phyloP scores from a whole-genome alignment of 2,888 invertebrate species.

The Leptinotarsa juncta region DNA sequence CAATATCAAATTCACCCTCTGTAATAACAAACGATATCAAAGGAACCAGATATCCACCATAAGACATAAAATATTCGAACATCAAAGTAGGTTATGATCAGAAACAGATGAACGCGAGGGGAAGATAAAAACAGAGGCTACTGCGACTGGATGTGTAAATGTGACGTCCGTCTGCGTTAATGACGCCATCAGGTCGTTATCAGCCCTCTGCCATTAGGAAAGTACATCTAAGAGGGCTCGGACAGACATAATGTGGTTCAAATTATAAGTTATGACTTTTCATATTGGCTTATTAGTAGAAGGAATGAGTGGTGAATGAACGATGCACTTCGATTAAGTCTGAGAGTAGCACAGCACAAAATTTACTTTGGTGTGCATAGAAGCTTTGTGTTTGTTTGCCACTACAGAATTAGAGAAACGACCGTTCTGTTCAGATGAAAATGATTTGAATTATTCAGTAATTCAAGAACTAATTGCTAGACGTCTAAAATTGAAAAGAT shows the following conservation, averaged over 20 bases:
- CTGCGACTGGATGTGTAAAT: conserved; percentile 39
- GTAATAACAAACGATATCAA: conserved; percentile 7
- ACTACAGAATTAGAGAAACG: no score
- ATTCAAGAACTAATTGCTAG: no score
- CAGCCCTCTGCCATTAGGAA: conserved; percentile 55
- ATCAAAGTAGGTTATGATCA: conserved; percentile 37
- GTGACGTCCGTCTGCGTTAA: conserved; percentile 46
- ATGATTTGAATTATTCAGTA: no score
- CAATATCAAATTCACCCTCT: conserved; percentile 19
- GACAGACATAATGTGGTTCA: conserved; percentile 58
- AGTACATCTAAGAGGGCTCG: conserved; percentile 56
- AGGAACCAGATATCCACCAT: conserved; percentile 18
- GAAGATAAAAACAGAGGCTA: conserved; percentile 19
- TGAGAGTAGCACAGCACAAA: background rate
- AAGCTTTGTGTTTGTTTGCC: background rate
- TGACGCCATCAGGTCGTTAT: conserved; percentile 50
- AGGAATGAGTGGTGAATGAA: conserved; percentile 13
- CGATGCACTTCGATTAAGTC: conserved; percentile 12
- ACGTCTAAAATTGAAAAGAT: no score
- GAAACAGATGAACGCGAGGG: conserved; percentile 36
- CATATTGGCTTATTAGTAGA: conserved; percentile 59
- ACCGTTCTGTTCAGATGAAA: no score
- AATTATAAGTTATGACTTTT: conserved; percentile 63
- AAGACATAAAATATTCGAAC: conserved; percentile 35
- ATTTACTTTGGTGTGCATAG: background rate